Evolutionary conservation across 2,797 vertebrate genomes (phyloP).

Genomic region (Neosalanx taihuensis): DNA sequence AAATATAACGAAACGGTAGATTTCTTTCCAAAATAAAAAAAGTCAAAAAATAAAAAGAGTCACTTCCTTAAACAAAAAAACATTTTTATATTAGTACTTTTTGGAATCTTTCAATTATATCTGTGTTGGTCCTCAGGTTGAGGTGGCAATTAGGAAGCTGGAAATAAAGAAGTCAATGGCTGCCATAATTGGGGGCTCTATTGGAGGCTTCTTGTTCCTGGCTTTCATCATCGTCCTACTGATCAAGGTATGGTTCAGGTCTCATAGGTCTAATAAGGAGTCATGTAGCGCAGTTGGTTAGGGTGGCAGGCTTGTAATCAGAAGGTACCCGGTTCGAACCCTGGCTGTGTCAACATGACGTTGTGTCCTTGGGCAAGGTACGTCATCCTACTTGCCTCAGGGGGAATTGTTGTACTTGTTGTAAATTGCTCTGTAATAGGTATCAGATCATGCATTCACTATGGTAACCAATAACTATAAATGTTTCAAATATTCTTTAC

Average conservation of each 20-base stretch:
- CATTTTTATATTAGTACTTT: not conserved
- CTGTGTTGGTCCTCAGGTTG: conserved; percentile 51
- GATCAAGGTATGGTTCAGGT: conserved; percentile 62
- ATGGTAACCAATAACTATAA: not conserved
- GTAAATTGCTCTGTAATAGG: not conserved
- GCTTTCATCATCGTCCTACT: conserved; percentile 63
- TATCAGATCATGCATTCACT: not conserved
- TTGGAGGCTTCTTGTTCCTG: conserved; percentile 69
- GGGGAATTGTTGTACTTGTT: too few species aligned
- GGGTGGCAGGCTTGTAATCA: too few species aligned
- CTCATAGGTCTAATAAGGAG: not conserved
- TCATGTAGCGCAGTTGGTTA: too few species aligned
- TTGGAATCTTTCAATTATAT: not conserved
- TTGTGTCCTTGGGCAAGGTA: too few species aligned
- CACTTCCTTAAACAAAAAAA: too few species aligned
- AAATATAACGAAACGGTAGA: conserved; percentile 13
- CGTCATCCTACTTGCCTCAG: too few species aligned
- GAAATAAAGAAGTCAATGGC: conserved; percentile 22
- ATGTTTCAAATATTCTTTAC: not conserved
- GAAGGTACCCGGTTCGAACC: too few species aligned
- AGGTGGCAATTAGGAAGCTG: conserved; percentile 57
- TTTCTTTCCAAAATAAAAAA: not conserved
- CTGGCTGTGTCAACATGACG: too few species aligned
- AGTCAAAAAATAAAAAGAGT: not conserved
- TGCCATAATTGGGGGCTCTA: conserved; percentile 61